Base-by-base conservation (phyloP, 23 tunicate genomes). In the Ascidia mentula region DNA sequence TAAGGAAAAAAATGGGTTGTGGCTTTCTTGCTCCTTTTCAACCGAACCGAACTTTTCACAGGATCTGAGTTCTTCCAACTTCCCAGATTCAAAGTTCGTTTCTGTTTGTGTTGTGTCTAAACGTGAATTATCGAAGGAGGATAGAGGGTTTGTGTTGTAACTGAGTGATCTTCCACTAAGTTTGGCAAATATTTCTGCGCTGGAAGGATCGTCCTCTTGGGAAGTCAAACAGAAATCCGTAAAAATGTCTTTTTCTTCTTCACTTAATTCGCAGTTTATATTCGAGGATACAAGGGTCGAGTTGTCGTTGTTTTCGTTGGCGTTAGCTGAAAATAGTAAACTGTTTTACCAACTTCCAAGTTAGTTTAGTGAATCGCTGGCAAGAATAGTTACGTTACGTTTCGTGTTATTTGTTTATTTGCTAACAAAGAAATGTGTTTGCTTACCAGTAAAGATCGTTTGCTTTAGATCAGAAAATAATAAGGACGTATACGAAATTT, bases 301-400 rank as follows among this genome's bases (percentile, higher is more conserved):
- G 78, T 85, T 85, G 83, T 85, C 89, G 80, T 85, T 85, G 46
- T 85, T 85, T 71, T 85, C 89, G 80, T 85, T 85, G 69, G 74
- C 76, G 74, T 85, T 85, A 2, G 89, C 89, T 85, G 83, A 31
- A 46, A 34, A 59, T 28, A 61, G 9, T 22, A 3, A 34, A 36
- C 0, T 60, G 17, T 61, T 30, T 3, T 30, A 9, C 8, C 1
- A 18, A 70, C 37, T 30, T 12, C 32, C 20, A 26, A 69, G 20
- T 9, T 24, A 12, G 15, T 9, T 9, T 42, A 42, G 53, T 42
- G 24, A 53, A 53, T 9, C 24, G 7, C 22, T 26, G 13, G 65
- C 28, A 53, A 53, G 28, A 53, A 9, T 6, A 3, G 2, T 5
- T 20, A 53, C 22, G 65, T 53, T 53, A 53, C 13, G 12, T 53